Evolutionary conservation across 2,888 invertebrate species (phyloP), one percentile per base, ranked within the genome.

Genomic region (Apomyelois bistriatella): DNA sequence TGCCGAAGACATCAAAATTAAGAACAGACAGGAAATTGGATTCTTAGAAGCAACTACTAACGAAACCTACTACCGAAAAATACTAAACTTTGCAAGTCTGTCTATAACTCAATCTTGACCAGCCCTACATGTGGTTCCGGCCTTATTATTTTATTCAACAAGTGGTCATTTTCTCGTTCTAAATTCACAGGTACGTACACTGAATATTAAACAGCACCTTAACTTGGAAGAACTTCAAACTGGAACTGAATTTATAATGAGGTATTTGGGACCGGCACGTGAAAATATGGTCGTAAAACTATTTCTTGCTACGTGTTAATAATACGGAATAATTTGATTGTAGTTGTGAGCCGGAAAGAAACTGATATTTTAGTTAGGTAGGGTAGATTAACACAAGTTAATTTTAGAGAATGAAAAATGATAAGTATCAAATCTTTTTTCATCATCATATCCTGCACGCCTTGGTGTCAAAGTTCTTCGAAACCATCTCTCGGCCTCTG

Each of bases 71-170:
- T n/a, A n/a, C n/a, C n/a, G n/a, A n/a, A n/a, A n/a, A n/a, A n/a
- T n/a, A n/a, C n/a, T n/a, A n/a, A n/a, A n/a, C n/a, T n/a, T n/a
- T n/a, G n/a, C n/a, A n/a, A n/a, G n/a, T 22, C 22, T 3, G 22
- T 22, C 22, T 22, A 22, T 22, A 5, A 22, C 5, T 22, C 22
- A 22, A 22, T 22, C 8, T 28, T 43, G 10, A n/a, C 13, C 48
- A 51, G 16, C 41, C 43, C 52, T 52, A 22, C 9, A 1, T 10
- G 28, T 28, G 41, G 40, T 43, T 35, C 16, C 22, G 16, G 17
- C 35, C 32, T 67, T 52, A 59, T 50, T 70, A 55, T 61, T 63
- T 70, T 56, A 66, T 68, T 66, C 59, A 68, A 58, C 64, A 65
- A 61, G 62, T 64, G 60, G 61, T 51, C 53, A 61, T 61, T 64